Evolutionary conservation across 2,113 vertebrate species (phyloP), one percentile per base, ranked within the genome.

Genomic region (Microcebus tavaratra): DNA sequence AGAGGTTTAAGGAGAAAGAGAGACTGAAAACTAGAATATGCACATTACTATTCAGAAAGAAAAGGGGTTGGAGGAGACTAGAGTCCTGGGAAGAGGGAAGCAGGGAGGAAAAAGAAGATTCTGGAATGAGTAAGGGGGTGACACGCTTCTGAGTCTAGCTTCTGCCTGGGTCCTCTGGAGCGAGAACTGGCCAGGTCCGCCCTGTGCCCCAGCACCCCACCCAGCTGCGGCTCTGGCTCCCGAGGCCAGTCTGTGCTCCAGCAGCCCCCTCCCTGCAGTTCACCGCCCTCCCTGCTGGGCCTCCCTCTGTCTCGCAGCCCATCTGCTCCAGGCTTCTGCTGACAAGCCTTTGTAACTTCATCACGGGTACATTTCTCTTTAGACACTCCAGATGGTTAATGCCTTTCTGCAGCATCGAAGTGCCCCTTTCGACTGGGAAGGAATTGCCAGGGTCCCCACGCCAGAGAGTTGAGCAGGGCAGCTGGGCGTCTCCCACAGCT

Each of bases 331-430:
- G 31, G 85, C 50, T 50, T 79, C 96, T 92, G 93, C 72, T 79
- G 73, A 59, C 0, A 1, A 61, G 61, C 61, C 88, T 95, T 78
- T 93, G 27, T 95, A 82, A 90, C 87, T 96, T 94, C 79, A 59
- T 85, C n/a, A 25, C 63, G 72, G 48, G 61, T 36, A 75, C 55
- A 31, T 79, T 94, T 90, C 89, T 94, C 91, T 89, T 73, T 67
- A 94, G 82, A 86, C 78, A 70, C 45, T 94, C 91, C 91, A 96
- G 89, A 76, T 97, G 95, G 79, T n/a, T 65, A 63, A 93, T 89
- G 48, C 50, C 79, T 73, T 68, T 85, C 73, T 89, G 27, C 25
- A 72, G 1, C 79, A 87, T 89, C 68, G 70, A 25, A 95, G 50
- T 75, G 48, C n/a, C 82, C 89, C 42, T 27, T 80, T 80, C 88